A percentile compares a stretch with the other conserved stretches of the same genome.
These are phyloP conservation scores for Chelmon rostratus DNA, from an alignment of 2,797 vertebrate species.

Conservation along the genomic window DNA sequence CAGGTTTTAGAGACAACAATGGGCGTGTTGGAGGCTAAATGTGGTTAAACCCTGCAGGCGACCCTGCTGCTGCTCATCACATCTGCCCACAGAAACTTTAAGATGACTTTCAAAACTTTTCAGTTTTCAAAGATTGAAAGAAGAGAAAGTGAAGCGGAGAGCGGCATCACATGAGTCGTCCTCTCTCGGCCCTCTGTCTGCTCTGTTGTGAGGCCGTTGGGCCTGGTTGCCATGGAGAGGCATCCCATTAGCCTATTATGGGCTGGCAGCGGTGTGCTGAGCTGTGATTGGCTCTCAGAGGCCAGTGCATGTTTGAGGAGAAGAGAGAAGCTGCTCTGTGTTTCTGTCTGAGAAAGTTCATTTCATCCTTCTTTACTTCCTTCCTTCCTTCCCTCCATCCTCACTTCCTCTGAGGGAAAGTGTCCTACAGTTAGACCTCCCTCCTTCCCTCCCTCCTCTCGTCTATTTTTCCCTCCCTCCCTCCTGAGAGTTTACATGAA, in stretches of 20 bases:
- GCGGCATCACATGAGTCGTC: conserved; percentile 16
- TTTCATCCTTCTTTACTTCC: not conserved
- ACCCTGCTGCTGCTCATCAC: too few relatives aligned
- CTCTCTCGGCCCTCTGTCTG: not conserved
- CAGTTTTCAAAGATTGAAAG: not conserved
- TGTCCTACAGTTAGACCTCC: not conserved
- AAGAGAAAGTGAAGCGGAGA: not conserved
- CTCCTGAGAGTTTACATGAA: not conserved
- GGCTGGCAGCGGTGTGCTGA: conserved; percentile 39
- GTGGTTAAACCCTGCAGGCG: too few relatives aligned
- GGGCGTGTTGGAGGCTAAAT: not conserved
- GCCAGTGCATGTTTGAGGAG: too few relatives aligned
- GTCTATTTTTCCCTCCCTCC: too few relatives aligned
- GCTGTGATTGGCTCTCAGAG: not conserved
- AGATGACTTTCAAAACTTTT: too few relatives aligned
- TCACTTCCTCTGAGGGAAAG: not conserved
- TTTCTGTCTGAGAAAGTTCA: conserved; percentile 4
- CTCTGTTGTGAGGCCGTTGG: conserved; percentile 28
- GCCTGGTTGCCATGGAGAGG: conserved; percentile 47
- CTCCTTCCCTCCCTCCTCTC: not conserved
- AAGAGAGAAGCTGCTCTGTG: not conserved
- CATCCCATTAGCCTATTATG: conserved; percentile 58
- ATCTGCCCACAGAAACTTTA: too few relatives aligned
- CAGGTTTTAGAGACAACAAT: not conserved
- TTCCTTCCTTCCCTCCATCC: not conserved